phyloP scores from a whole-genome alignment of 2,797 vertebrate genomes.

The Lagodon rhomboides region DNA sequence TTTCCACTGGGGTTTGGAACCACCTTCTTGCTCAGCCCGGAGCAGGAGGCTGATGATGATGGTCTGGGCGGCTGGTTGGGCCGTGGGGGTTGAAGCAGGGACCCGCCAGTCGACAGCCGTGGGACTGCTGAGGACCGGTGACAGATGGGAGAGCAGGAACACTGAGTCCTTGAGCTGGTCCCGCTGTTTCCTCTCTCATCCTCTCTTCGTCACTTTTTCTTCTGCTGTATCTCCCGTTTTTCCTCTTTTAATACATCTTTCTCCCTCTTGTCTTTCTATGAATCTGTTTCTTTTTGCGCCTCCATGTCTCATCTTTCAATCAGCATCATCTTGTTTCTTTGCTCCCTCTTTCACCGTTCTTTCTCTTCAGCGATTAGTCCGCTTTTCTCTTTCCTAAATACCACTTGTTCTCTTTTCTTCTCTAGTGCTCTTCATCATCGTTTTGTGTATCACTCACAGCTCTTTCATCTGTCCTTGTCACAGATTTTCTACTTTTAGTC shows the following conservation, averaged over 20 bases:
- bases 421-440: not conserved
- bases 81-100: slow-evolving; percentile 31
- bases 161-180: slow-evolving; percentile 73
- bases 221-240: not conserved
- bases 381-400: slow-evolving; percentile 12
- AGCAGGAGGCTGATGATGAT: slow-evolving; percentile 48
- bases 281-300: not conserved
- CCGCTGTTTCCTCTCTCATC: slow-evolving; percentile 50
- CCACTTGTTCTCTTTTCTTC: not conserved
- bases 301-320: not conserved
- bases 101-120: slow-evolving; percentile 36
- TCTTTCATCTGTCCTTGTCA: not conserved
- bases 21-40: slow-evolving; percentile 4
- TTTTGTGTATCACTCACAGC: not conserved
- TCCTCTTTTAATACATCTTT: slow-evolving; percentile 3
- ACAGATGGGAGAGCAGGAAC: slow-evolving; percentile 81
- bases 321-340: not conserved
- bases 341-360: slow-evolving; percentile 1
- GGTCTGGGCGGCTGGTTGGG: slow-evolving; percentile 18
- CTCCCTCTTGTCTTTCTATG: not conserved
- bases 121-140: slow-evolving; percentile 64
- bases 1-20: slow-evolving; percentile 19
- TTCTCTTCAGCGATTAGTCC: not conserved
- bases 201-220: slow-evolving; percentile 26
- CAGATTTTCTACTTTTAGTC: not conserved